A percentile compares a stretch with the other conserved stretches of the same genome.
These are phyloP conservation scores for Nematopogon swammerdamellus DNA, from an alignment of 2,888 invertebrate species.

Conservation along the genomic window DNA sequence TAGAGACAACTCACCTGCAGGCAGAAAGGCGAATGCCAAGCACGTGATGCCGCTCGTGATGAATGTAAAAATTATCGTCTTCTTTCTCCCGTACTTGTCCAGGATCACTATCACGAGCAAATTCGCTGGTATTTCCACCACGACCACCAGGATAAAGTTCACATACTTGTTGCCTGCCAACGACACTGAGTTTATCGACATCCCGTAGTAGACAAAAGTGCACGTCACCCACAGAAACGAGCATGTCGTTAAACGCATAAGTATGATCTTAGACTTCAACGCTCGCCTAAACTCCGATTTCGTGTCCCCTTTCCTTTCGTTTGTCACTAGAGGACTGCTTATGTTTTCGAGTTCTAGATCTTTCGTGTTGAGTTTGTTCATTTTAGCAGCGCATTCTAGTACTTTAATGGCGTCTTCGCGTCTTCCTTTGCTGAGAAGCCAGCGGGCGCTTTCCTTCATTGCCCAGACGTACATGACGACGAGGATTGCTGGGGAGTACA, in stretches of 20 bases:
- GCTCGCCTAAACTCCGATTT: slow-evolving; percentile 43
- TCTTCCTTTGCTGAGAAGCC: slow-evolving; percentile 71
- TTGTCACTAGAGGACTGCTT: slow-evolving; percentile 35
- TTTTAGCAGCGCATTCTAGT: slow-evolving; percentile 60
- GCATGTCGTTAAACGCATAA: slow-evolving; percentile 60
- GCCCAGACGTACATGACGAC: slow-evolving; percentile 69
- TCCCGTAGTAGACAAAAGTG: slow-evolving; percentile 75
- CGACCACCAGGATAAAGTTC: slow-evolving; percentile 66
- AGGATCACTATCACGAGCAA: slow-evolving; percentile 62
- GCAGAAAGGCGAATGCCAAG: slow-evolving; percentile 59
- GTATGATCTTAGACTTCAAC: slow-evolving; percentile 52
- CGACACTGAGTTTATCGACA: slow-evolving; percentile 73
- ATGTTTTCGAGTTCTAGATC: slow-evolving; percentile 41
- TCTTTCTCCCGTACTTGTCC: slow-evolving; percentile 64
- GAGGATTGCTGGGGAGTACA: slow-evolving; percentile 68
- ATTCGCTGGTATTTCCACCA: slow-evolving; percentile 73
- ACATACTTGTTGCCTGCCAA: slow-evolving; percentile 71
- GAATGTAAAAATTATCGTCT: slow-evolving; percentile 60
- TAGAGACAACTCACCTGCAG: slow-evolving; percentile 45
- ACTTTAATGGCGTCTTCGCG: slow-evolving; percentile 63
- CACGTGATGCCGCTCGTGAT: slow-evolving; percentile 60
- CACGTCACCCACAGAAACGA: slow-evolving; percentile 78
- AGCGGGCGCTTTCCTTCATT: slow-evolving; percentile 73
- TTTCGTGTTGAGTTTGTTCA: slow-evolving; percentile 56
- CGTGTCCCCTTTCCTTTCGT: slow-evolving; percentile 28